These are phyloP conservation scores for Drosophila sordidula DNA, from an alignment of 2,888 invertebrate species.

Conservation along the genomic window DNA sequence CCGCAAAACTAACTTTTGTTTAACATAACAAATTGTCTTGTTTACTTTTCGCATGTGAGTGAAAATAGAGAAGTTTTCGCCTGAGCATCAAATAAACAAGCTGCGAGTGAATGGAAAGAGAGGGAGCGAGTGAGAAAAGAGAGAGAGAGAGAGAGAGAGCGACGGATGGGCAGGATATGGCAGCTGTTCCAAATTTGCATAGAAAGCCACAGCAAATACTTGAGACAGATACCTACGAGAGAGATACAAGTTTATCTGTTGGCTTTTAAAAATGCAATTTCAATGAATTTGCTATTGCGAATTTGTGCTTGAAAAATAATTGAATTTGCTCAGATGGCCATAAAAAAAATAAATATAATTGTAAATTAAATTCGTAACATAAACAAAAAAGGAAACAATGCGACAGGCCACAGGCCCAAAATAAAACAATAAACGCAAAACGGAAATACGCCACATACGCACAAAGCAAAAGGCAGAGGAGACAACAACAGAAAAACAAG, in stretches of 20 bases:
- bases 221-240: background rate
- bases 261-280: slow-evolving; percentile 51
- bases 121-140: background rate
- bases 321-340: slow-evolving; percentile 53
- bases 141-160: background rate
- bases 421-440: slow-evolving; percentile 71
- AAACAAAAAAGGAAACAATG: slow-evolving; percentile 47
- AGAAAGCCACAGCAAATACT: background rate
- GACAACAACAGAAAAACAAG: slow-evolving; percentile 1
- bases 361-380: slow-evolving; percentile 74
- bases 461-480: slow-evolving; percentile 10
- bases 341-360: slow-evolving; percentile 68
- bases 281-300: slow-evolving; percentile 48
- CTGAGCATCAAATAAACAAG: slow-evolving; percentile 21
- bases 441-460: slow-evolving; percentile 59
- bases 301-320: slow-evolving; percentile 57
- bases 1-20: slow-evolving; percentile 80
- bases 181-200: slow-evolving; percentile 50
- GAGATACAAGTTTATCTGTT: slow-evolving; percentile 6
- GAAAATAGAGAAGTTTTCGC: slow-evolving; percentile 45
- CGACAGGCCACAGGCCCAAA: slow-evolving; percentile 43
- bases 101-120: background rate
- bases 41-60: slow-evolving; percentile 70
- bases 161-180: slow-evolving; percentile 25
- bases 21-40: slow-evolving; percentile 81